A percentile compares a stretch with the other conserved stretches of the same genome.
Evolutionary conservation across 2,888 invertebrate genomes (phyloP).

Genomic region (Macrophya annulata): DNA sequence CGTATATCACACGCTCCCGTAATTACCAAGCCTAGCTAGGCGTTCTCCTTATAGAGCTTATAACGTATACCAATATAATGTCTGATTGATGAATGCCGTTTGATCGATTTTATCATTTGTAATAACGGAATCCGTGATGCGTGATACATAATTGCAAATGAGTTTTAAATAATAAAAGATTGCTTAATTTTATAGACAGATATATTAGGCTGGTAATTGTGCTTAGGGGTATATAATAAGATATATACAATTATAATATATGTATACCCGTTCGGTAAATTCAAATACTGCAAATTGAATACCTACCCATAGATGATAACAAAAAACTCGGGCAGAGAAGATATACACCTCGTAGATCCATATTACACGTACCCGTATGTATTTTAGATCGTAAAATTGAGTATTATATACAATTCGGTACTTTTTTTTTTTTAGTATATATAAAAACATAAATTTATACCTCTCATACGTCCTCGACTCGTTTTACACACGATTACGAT

Average conservation of each 20-base stretch:
- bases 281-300: neutral
- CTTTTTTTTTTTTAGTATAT: no score
- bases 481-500: neutral
- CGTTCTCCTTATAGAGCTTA: neutral
- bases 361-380: neutral
- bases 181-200: no score
- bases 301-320: neutral
- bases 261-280: neutral
- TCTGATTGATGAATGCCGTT: neutral
- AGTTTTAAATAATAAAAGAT: no score
- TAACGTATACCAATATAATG: neutral
- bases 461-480: neutral
- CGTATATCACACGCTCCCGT: neutral
- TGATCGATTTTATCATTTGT: neutral
- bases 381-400: neutral
- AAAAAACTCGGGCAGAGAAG: no score
- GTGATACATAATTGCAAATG: neutral
- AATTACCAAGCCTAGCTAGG: neutral
- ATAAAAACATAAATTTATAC: slow-evolving; percentile 7
- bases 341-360: neutral
- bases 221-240: neutral
- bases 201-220: no score
- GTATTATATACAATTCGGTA: neutral
- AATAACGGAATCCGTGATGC: neutral
- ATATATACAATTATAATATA: no score